Evolutionary conservation across 2,888 invertebrate species (phyloP).

Genomic region (Drosophila niveifrons): DNA sequence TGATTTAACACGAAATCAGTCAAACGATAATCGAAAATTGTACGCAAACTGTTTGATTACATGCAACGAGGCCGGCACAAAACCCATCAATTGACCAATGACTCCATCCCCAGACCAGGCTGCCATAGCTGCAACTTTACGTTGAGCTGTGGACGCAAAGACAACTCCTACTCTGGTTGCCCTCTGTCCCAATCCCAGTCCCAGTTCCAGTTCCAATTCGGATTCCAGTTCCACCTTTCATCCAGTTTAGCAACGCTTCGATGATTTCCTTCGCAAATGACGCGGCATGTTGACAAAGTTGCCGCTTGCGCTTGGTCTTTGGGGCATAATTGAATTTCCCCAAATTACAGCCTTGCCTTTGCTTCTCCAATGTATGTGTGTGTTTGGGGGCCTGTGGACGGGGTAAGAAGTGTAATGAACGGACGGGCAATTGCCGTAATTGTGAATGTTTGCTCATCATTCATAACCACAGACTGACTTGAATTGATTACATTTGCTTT

Average conservation of each 20-base stretch:
- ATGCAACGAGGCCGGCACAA: slow-evolving; percentile 66
- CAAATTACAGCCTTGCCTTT: slow-evolving; percentile 45
- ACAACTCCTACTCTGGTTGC: neutral
- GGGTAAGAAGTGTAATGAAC: slow-evolving; percentile 6
- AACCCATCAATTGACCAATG: slow-evolving; percentile 45
- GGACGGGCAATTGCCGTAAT: slow-evolving; percentile 72
- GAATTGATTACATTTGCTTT: slow-evolving; percentile 57
- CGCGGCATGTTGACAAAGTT: slow-evolving; percentile 66
- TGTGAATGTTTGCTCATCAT: slow-evolving; percentile 76
- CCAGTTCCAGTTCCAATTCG: slow-evolving; percentile 10
- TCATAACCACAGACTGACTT: slow-evolving; percentile 63
- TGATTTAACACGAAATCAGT: slow-evolving; percentile 81
- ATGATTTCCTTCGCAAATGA: slow-evolving; percentile 56
- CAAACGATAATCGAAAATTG: slow-evolving; percentile 82
- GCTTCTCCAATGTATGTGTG: neutral
- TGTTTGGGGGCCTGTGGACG: neutral
- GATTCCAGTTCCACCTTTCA: slow-evolving; percentile 26
- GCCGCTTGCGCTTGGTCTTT: slow-evolving; percentile 43
- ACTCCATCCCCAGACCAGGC: neutral
- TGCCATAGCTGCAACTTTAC: slow-evolving; percentile 21
- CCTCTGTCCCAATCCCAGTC: slow-evolving; percentile 1
- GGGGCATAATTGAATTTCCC: slow-evolving; percentile 70
- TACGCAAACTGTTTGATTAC: slow-evolving; percentile 81
- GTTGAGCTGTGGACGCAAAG: neutral
- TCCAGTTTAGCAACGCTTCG: slow-evolving; percentile 63